Evolutionary conservation across 1,140 invertebrate species (phyloP).

Genomic region (Zaprionus taronus): DNA sequence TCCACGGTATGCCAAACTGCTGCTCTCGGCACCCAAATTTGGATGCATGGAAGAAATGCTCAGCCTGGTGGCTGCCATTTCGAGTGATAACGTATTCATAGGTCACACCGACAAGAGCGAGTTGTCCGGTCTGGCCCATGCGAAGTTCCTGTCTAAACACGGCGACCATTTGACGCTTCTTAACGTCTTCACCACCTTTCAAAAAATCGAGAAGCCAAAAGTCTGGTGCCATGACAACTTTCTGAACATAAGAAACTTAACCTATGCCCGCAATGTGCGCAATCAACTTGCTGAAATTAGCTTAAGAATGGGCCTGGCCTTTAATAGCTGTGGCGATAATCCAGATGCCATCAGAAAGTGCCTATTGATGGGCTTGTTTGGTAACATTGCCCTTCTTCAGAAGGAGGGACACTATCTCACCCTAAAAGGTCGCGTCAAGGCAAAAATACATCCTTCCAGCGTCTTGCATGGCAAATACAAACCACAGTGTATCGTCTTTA

Average conservation of each 20-base stretch:
- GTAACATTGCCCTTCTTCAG: conserved; percentile 95
- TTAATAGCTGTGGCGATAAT: conserved; percentile 90
- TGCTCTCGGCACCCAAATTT: conserved; percentile 91
- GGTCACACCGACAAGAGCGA: conserved; percentile 86
- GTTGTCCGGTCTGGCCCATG: conserved; percentile 88
- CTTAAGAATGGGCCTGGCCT: conserved; percentile 87
- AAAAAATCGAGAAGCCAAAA: conserved; percentile 90
- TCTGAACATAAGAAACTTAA: conserved; percentile 93
- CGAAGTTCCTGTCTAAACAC: conserved; percentile 93
- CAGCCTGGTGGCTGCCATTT: conserved; percentile 87
- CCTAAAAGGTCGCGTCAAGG: conserved; percentile 85
- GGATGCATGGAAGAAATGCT: conserved; percentile 93
- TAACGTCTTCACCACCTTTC: conserved; percentile 94
- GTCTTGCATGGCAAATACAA: conserved; percentile 86
- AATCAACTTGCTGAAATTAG: conserved; percentile 93
- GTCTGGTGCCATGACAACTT: conserved; percentile 97
- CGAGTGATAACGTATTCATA: conserved; percentile 87
- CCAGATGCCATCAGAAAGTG: conserved; percentile 91
- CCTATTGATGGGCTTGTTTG: conserved; percentile 92
- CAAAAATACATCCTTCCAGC: conserved; percentile 83
- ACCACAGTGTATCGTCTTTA: conserved; percentile 93
- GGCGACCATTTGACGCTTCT: conserved; percentile 97
- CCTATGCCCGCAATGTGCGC: conserved; percentile 92
- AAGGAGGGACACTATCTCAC: conserved; percentile 90
- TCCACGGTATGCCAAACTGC: conserved; percentile 93